These are phyloP conservation scores for Hymenopus coronatus DNA, from an alignment of 2,888 invertebrate species.

Conservation along the genomic window DNA sequence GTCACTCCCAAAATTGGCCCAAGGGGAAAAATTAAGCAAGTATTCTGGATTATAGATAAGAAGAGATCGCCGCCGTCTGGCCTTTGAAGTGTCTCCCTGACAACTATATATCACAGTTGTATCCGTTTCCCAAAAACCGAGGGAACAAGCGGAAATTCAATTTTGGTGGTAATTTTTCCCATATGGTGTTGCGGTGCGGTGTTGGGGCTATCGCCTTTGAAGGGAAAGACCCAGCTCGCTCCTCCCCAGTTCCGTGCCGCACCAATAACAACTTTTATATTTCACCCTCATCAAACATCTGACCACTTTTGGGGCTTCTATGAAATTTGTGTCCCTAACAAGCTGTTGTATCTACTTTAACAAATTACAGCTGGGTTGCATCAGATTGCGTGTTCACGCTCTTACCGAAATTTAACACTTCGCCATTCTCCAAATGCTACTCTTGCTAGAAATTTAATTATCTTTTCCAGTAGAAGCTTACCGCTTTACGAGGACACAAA, in stretches of 20 bases:
- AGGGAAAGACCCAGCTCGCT: background rate
- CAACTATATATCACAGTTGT: background rate
- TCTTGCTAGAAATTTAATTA: background rate
- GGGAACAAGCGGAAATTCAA: background rate
- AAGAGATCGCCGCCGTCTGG: background rate
- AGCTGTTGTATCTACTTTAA: background rate
- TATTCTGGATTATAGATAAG: background rate
- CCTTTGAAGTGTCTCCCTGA: background rate
- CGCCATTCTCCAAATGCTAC: background rate
- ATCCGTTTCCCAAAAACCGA: background rate
- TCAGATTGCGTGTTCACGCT: background rate
- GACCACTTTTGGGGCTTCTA: background rate
- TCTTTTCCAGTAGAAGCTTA: background rate
- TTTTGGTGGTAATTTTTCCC: background rate
- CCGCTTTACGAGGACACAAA: too few species aligned
- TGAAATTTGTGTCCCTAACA: background rate
- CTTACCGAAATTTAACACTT: background rate
- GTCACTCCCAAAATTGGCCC: too few species aligned
- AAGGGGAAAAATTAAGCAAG: background rate
- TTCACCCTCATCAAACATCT: conserved; percentile 10
- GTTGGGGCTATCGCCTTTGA: background rate
- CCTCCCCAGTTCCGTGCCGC: background rate
- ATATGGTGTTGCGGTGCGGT: background rate
- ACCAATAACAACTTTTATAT: background rate
- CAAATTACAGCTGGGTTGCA: background rate